Percentiles rank a stretch among this genome's conserved stretches.
Evolutionary conservation across 2,113 vertebrate species (phyloP).

Genomic region (Percina caprodes): DNA sequence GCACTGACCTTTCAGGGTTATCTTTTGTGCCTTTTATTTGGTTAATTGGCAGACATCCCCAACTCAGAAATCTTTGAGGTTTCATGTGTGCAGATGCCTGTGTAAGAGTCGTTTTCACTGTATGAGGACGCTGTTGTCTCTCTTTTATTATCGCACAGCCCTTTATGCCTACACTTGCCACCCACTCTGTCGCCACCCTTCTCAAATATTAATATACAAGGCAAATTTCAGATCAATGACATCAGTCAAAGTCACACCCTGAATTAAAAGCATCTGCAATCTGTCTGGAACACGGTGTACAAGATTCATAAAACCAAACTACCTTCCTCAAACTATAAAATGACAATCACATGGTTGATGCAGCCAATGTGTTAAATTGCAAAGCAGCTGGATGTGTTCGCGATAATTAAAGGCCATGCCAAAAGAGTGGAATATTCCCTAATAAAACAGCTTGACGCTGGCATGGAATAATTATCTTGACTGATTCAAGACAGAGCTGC

Average conservation of each 20-base stretch:
- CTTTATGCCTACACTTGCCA: neutral
- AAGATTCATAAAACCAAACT: conserved; percentile 18
- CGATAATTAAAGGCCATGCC: conserved; percentile 28
- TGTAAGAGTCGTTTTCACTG: conserved; percentile 8
- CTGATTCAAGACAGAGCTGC: conserved; percentile 6
- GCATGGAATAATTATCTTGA: neutral
- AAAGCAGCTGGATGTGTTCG: neutral
- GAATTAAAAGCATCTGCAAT: conserved; percentile 9
- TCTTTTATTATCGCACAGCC: neutral
- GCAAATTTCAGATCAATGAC: neutral
- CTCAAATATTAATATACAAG: conserved; percentile 47
- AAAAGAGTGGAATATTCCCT: conserved; percentile 5
- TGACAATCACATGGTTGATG: conserved; percentile 3
- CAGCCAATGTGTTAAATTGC: conserved; percentile 2
- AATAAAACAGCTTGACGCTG: conserved; percentile 35
- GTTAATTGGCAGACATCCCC: neutral
- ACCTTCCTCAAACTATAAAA: conserved; percentile 20
- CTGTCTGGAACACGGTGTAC: neutral
- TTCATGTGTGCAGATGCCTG: conserved; percentile 8
- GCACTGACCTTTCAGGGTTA: neutral
- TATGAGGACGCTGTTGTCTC: neutral
- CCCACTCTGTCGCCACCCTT: conserved; percentile 14
- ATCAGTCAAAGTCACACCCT: neutral
- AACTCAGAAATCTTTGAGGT: neutral
- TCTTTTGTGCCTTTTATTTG: conserved; percentile 10